Conservation (phyloP, 2,113 vertebrate species). For the Ochotona curzoniae region DNA sequence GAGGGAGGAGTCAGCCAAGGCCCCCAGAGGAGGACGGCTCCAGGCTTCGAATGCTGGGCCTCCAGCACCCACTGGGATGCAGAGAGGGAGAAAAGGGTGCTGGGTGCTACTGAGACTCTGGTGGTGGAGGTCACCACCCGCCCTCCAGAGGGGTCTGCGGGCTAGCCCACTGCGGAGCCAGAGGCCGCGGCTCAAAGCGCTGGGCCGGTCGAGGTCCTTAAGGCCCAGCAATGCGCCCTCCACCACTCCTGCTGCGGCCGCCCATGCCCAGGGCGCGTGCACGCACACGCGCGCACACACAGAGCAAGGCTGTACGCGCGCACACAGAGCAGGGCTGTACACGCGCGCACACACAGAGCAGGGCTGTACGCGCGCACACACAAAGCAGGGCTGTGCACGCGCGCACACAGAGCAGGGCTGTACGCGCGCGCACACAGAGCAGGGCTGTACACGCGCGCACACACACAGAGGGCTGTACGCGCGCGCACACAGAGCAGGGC, state of each 20-base stretch:
- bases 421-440: too few relatives aligned
- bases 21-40: too few relatives aligned
- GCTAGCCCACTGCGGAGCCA: not conserved
- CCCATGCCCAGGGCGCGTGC: not conserved
- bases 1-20: too few relatives aligned
- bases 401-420: not conserved
- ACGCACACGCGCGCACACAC: not conserved
- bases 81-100: not conserved
- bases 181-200: too few relatives aligned
- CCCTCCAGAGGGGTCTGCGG: not conserved
- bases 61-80: not conserved
- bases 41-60: not conserved
- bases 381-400: too few relatives aligned
- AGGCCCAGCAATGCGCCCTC: not conserved
- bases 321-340: too few relatives aligned
- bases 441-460: not conserved
- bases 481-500: too few relatives aligned
- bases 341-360: not conserved
- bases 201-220: not conserved
- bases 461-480: too few relatives aligned
- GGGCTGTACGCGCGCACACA: too few relatives aligned
- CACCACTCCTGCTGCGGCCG: not conserved
- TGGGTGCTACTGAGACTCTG: conserved; percentile 3
- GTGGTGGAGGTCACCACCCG: not conserved
- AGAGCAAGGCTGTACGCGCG: too few relatives aligned